phyloP scores from a whole-genome alignment of 2,797 vertebrate species.

The Enteromius afrohamiltoni region DNA sequence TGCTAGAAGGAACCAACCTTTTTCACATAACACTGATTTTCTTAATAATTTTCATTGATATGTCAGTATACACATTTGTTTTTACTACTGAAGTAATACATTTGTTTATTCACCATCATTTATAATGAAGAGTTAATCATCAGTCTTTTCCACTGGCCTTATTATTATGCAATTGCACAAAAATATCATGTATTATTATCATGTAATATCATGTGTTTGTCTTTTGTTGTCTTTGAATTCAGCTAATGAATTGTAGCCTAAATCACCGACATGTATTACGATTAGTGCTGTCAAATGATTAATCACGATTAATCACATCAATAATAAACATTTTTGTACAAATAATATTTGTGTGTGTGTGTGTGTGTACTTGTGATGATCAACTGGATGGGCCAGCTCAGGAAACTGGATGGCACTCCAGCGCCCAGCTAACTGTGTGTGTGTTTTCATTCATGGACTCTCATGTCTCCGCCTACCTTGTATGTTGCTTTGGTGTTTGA shows the following conservation, averaged over 20 bases:
- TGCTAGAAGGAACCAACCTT: background rate
- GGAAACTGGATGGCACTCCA: too few relatives aligned
- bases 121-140: background rate
- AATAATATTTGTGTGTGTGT: too few relatives aligned
- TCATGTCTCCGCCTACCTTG: too few relatives aligned
- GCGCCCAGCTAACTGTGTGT: too few relatives aligned
- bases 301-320: too few relatives aligned
- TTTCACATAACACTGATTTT: background rate
- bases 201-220: background rate
- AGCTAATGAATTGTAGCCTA: background rate
- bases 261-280: background rate
- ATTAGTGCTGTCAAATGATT: too few relatives aligned
- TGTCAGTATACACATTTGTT: background rate
- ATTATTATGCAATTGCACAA: background rate
- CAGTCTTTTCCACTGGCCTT: background rate
- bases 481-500: too few relatives aligned
- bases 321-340: too few relatives aligned
- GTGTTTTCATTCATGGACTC: too few relatives aligned
- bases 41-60: background rate
- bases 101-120: background rate
- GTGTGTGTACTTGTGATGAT: too few relatives aligned
- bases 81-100: background rate
- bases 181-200: background rate
- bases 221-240: background rate
- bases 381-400: too few relatives aligned